Base-by-base conservation (phyloP, 2,797 vertebrate species). In the Amazona finschi region DNA sequence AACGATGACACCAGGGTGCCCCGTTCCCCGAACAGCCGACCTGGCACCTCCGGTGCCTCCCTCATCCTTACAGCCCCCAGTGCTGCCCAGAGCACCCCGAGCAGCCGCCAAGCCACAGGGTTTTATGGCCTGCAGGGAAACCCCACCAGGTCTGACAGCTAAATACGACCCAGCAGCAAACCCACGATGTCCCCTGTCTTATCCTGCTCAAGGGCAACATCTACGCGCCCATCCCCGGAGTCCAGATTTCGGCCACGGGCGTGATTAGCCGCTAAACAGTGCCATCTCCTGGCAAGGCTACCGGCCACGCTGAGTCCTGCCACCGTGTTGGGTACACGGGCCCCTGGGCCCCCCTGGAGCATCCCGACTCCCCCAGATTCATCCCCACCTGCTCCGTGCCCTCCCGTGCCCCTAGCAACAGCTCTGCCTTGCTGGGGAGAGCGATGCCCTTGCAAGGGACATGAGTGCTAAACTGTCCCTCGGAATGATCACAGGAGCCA, bases 231-330 rank as follows among this genome's bases (percentile, higher is more conserved):
- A 0, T 2, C 11, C 27, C 19, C 24, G 0, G 36, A 21, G 73
- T 2, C 22, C 66, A 3, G 18, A 15, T 9, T 16, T 1, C 55
- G 33, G 67, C 28, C 87, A 3, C 4, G 1, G 22, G 36, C 2
- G 49, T 2, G 31, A 88, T 97, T 66, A 19, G 80, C 80, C 96
- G 88, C 53, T 69, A 46, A 97, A 97, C 91, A 97, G 93, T 81
- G 91, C 97, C 97, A 97, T 38, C 97, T 97, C 92, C 96, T 94
- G 97, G 96, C 90, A 81, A 47, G 76, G 39, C 60, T 78, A n/a
- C 61, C 24, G 27, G 70, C 69, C 81, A 4, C 28, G 12, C 43
- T 0, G 46, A 31, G 55, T 39, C 38, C 43, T 12, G 76, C 8
- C 65, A 2, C 55, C 1, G 7, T 1, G 24, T 33, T 4, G 61